Conservation (phyloP, 1,140 invertebrate species). For the Ephestia elutella region DNA sequence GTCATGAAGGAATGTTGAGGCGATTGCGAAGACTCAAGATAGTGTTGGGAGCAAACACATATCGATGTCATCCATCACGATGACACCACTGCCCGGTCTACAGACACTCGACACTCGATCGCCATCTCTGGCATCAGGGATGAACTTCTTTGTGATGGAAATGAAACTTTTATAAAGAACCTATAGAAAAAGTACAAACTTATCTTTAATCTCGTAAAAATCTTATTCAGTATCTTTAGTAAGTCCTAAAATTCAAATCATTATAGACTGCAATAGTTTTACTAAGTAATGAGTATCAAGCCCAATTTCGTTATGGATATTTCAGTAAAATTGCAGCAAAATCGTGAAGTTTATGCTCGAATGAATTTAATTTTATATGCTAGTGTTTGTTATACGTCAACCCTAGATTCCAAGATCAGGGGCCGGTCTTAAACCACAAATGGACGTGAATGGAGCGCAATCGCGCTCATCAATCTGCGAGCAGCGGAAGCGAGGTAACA, state of each 20-base stretch:
- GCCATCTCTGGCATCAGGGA: neutral
- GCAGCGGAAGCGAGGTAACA: conserved; percentile 2
- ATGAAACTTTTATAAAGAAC: too few species aligned
- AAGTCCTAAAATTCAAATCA: too few species aligned
- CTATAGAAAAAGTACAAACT: too few species aligned
- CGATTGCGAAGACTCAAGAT: neutral
- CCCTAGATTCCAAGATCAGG: neutral
- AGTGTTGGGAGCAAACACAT: neutral
- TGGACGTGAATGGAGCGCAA: conserved; percentile 8
- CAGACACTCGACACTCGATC: neutral
- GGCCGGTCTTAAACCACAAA: conserved; percentile 2
- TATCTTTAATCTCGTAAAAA: too few species aligned
- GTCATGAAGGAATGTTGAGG: neutral
- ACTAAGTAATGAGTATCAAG: too few species aligned
- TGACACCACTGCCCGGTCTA: neutral
- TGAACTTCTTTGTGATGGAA: neutral
- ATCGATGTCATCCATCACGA: neutral
- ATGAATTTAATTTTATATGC: neutral
- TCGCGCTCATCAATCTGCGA: conserved; percentile 7
- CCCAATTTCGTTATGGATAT: too few species aligned
- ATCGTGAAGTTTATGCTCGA: neutral
- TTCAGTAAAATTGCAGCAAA: neutral
- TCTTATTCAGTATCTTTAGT: too few species aligned
- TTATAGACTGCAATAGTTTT: too few species aligned
- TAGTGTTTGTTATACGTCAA: neutral